Percentiles rank a stretch among this genome's conserved stretches.
phyloP scores from a whole-genome alignment of 2,888 invertebrate species.

The Rhingia rostrata region DNA sequence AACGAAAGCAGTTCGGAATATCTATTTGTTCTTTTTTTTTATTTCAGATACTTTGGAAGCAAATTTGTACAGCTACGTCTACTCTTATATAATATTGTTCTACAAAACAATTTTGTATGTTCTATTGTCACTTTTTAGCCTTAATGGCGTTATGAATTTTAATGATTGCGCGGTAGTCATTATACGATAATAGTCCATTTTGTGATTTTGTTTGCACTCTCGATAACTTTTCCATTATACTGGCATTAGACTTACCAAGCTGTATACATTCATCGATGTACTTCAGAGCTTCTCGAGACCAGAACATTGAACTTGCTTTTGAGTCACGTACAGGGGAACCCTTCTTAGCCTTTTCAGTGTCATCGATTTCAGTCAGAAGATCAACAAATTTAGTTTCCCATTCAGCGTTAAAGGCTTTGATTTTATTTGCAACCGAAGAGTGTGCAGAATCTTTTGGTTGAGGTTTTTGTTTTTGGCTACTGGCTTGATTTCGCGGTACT shows the following conservation, averaged over 20 bases:
- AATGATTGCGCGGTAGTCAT: conserved; percentile 81
- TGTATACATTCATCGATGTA: conserved; percentile 78
- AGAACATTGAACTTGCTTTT: conserved; percentile 78
- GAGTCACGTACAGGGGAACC: conserved; percentile 6
- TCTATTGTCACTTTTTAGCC: conserved; percentile 71
- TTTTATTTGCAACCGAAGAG: conserved; percentile 62
- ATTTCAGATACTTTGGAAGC: conserved; percentile 23
- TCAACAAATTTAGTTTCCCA: conserved; percentile 76
- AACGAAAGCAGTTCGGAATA: no score
- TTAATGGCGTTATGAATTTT: conserved; percentile 78
- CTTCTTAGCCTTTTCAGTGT: conserved; percentile 12
- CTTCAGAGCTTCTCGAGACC: conserved; percentile 81
- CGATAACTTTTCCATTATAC: conserved; percentile 77
- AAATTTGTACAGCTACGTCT: conserved; percentile 58
- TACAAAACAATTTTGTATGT: conserved; percentile 61
- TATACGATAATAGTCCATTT: conserved; percentile 80
- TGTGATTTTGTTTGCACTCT: conserved; percentile 79
- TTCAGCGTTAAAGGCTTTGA: conserved; percentile 64
- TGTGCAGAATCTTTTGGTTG: conserved; percentile 13
- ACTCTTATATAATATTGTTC: conserved; percentile 47
- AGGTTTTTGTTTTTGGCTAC: conserved; percentile 21
- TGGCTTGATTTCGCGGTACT: conserved; percentile 30
- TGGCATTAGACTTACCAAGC: conserved; percentile 69
- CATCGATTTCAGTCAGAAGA: conserved; percentile 76
- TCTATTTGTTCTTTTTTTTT: no score